Conservation (phyloP, 2,113 vertebrate species). For the Pogona vitticeps region DNA sequence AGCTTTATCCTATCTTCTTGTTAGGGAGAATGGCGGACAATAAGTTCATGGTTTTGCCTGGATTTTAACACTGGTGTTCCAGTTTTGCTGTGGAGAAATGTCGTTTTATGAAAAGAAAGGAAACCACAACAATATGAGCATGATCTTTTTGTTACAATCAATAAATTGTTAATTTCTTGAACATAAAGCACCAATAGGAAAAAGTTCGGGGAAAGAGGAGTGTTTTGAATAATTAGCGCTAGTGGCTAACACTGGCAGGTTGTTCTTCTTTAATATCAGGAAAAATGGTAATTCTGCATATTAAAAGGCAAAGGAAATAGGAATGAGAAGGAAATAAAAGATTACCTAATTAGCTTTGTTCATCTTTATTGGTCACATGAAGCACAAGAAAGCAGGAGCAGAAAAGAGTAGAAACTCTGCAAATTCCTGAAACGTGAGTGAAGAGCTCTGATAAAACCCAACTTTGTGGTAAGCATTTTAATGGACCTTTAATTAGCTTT, state of each 20-base stretch:
- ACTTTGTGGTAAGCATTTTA: conserved; percentile 77
- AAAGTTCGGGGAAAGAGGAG: conserved; percentile 32
- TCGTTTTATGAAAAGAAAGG: no score
- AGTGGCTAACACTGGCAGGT: conserved; percentile 16
- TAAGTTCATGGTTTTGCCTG: background rate
- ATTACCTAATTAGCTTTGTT: conserved; percentile 70
- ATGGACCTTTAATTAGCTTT: conserved; percentile 79
- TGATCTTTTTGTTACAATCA: conserved; percentile 44
- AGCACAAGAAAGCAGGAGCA: conserved; percentile 58
- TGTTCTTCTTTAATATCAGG: conserved; percentile 26
- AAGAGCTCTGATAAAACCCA: conserved; percentile 69
- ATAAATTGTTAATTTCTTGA: conserved; percentile 57
- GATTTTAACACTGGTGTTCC: background rate
- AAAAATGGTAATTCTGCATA: conserved; percentile 54
- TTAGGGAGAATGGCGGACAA: background rate
- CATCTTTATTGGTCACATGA: conserved; percentile 64
- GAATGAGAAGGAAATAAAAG: conserved; percentile 63
- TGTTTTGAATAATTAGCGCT: conserved; percentile 14
- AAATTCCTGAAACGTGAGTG: conserved; percentile 67
- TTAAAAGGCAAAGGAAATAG: conserved; percentile 68
- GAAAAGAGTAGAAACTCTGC: conserved; percentile 57
- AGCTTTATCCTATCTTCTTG: background rate
- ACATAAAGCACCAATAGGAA: conserved; percentile 31
- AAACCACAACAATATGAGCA: background rate
- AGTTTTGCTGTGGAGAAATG: background rate